Conservation (phyloP, 2,113 vertebrate species). For the Macquaria ambigua region DNA sequence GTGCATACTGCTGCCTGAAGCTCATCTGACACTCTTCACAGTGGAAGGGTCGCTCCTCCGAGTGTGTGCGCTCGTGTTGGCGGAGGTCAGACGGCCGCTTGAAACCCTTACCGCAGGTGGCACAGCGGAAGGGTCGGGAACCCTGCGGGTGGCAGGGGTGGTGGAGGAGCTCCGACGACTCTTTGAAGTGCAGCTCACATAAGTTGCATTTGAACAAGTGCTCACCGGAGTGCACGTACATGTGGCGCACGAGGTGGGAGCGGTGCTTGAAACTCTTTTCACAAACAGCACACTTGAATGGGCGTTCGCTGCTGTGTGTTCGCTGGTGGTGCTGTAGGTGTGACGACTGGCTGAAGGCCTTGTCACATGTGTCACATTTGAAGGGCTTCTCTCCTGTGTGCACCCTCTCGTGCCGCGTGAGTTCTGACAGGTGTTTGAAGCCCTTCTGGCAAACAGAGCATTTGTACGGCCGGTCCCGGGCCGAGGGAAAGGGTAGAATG, state of each 20-base stretch:
- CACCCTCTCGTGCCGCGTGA: constrained; percentile 94
- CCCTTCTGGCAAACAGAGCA: constrained; percentile 97
- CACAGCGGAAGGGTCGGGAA: constrained; percentile 94
- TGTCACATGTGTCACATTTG: constrained; percentile 96
- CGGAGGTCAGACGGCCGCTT: constrained; percentile 95
- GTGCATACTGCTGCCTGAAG: constrained; percentile 97
- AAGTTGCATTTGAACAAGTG: constrained; percentile 97
- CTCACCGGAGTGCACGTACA: constrained; percentile 96
- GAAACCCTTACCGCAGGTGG: constrained; percentile 95
- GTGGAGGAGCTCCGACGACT: constrained; percentile 95
- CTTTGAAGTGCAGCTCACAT: constrained; percentile 97
- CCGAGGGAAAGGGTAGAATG: constrained; percentile 81
- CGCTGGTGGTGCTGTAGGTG: constrained; percentile 98
- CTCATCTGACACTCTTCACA: constrained; percentile 99
- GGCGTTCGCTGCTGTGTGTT: constrained; percentile 95
- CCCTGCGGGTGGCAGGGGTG: constrained; percentile 96
- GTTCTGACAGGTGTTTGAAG: constrained; percentile 96
- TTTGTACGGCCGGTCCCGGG: constrained; percentile 92
- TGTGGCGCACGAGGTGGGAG: constrained; percentile 97
- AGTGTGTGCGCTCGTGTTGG: constrained; percentile 96
- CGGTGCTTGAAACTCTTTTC: constrained; percentile 99
- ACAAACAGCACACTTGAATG: constrained; percentile 96
- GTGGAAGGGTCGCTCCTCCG: constrained; percentile 97
- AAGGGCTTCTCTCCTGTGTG: constrained; percentile 98
- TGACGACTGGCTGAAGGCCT: constrained; percentile 98